Conservation (phyloP, 1,140 invertebrate genomes). For the Globodera rostochiensis region DNA sequence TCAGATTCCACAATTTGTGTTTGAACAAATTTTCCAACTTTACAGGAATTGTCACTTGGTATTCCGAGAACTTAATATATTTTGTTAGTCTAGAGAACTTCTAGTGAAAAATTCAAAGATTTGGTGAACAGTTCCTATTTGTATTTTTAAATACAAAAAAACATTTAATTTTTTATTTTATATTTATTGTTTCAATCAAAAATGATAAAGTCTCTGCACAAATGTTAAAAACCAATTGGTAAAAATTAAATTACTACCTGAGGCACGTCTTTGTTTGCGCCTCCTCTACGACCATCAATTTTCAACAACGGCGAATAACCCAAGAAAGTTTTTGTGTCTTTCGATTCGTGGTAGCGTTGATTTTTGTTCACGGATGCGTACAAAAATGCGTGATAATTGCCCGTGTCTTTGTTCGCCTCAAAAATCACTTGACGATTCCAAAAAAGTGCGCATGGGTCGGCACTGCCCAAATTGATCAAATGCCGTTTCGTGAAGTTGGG, state of each 20-base stretch:
- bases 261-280: neutral
- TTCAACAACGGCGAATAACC: neutral
- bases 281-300: neutral
- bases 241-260: too few relatives aligned
- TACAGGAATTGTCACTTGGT: neutral
- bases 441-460: neutral
- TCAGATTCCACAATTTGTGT: neutral
- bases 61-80: neutral
- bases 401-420: neutral
- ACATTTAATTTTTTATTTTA: too few relatives aligned
- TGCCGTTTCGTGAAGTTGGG: neutral
- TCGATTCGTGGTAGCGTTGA: neutral
- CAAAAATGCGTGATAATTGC: slow-evolving; percentile 1
- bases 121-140: too few relatives aligned
- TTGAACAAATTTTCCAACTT: neutral
- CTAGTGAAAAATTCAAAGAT: too few relatives aligned
- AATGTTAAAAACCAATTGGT: too few relatives aligned
- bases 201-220: neutral
- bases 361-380: neutral
- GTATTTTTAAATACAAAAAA: too few relatives aligned
- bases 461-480: neutral
- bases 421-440: neutral
- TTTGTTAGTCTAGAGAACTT: neutral
- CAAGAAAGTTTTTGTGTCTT: neutral
- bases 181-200: neutral